Evolutionary conservation across 1,140 invertebrate genomes (phyloP), one percentile per base, ranked within the genome.

Genomic region (Scaptomyza graminum): DNA sequence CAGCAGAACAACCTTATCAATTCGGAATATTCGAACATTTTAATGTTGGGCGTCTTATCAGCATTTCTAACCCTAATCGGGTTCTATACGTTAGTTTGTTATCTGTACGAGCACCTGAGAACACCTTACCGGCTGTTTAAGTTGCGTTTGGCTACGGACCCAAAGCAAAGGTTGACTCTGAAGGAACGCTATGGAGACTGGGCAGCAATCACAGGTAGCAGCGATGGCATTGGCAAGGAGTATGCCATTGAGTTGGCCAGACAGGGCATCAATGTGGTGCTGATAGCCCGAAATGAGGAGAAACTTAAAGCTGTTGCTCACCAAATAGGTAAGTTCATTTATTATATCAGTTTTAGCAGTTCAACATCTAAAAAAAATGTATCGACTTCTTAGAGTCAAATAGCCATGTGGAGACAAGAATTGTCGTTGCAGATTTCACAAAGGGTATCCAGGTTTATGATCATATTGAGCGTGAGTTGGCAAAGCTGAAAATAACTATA

Each of bases 191-290:
- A 47, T 25, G 88, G 88, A 0, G 28, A 34, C 7, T 90, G 88
- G 88, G 88, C 88, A 3, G 84, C 97, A 59, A 94, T 98, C 11
- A 98, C 97, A 5, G 97, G 97, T n/a, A 95, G 95, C 43, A 98
- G 97, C n/a, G 97, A 98, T 92, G 97, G 97, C 4, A 98, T 98
- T 83, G 97, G 97, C 11, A 96, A 96, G 92, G 95, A 96, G 28
- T 98, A 98, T 91, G 96, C 97, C 13, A 92, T 94, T 76, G 96
- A 98, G 92, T 92, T 98, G 71, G 97, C 97, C 1, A 93, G 93
- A 12, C 93, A 94, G 72, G 95, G 96, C 0, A 91, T 98, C 47
- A 98, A 97, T 92, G 92, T 98, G 7, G 94, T 98, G 15, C 93
- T 98, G 9, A 96, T 98, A 46, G 97, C 97, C 81, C 93, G 97